Percentiles rank a stretch among this genome's conserved stretches.
Conservation (phyloP, 2,888 invertebrate species). For the Sesia bembeciformis region DNA sequence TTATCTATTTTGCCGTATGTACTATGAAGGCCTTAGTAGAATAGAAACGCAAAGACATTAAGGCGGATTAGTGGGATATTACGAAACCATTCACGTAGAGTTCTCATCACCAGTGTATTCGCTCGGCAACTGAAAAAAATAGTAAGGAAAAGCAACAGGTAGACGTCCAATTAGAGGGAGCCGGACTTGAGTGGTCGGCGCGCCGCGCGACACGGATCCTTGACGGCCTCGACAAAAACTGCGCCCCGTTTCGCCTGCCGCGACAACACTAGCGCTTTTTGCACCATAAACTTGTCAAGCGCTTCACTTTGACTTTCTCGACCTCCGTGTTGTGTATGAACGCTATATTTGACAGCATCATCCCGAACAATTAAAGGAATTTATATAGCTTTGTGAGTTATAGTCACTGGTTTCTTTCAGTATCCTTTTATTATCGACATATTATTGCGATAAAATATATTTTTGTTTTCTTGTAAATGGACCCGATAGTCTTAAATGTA, state of each 20-base stretch:
- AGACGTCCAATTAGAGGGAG: constrained; percentile 68
- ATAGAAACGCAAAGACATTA: constrained; percentile 12
- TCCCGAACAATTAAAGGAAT: no score
- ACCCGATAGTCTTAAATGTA: no score
- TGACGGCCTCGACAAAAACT: constrained; percentile 61
- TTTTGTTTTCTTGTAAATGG: no score
- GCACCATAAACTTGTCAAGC: constrained; percentile 42
- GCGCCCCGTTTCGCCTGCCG: constrained; percentile 52
- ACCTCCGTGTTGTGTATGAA: constrained; percentile 30
- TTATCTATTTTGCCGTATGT: neutral
- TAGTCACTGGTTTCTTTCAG: no score
- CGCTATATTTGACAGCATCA: no score
- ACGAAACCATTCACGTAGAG: constrained; percentile 50
- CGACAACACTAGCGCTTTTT: constrained; percentile 54
- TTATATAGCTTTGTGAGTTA: no score
- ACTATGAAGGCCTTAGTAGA: neutral
- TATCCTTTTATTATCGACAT: no score
- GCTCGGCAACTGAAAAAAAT: constrained; percentile 43
- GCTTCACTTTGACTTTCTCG: constrained; percentile 54
- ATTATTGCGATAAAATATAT: no score
- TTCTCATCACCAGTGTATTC: constrained; percentile 46
- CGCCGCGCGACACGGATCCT: constrained; percentile 60
- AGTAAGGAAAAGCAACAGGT: constrained; percentile 65
- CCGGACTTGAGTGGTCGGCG: constrained; percentile 53
- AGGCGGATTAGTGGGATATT: constrained; percentile 33